Evolutionary conservation across 2,797 vertebrate genomes (phyloP).

Genomic region (Amblyraja radiata): DNA sequence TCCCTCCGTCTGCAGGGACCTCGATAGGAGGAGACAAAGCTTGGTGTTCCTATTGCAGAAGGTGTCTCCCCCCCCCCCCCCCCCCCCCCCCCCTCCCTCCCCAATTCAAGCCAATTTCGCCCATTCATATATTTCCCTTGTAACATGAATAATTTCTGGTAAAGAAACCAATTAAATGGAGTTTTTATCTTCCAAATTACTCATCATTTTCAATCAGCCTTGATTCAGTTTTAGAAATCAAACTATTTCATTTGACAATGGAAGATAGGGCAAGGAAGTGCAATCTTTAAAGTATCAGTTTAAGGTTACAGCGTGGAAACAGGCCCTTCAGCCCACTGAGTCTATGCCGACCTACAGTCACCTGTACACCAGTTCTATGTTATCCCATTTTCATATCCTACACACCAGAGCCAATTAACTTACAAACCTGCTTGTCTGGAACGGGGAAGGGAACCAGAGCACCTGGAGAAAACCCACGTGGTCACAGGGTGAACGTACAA

Average conservation of each 20-base stretch:
- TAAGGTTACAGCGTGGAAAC: not conserved
- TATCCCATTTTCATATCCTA: no score
- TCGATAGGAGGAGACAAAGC: not conserved
- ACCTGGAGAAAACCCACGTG: no score
- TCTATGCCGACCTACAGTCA: no score
- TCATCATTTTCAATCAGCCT: not conserved
- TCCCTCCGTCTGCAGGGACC: not conserved
- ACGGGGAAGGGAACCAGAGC: no score
- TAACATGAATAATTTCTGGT: not conserved
- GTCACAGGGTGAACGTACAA: no score
- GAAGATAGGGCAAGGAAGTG: not conserved
- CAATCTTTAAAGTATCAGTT: not conserved
- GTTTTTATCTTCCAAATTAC: not conserved
- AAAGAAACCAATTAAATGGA: not conserved
- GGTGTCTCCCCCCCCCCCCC: not conserved
- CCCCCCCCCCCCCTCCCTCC: not conserved
- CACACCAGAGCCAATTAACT: no score
- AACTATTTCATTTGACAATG: not conserved
- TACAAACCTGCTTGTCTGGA: no score
- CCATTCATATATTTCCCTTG: not conserved
- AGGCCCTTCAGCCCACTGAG: not conserved
- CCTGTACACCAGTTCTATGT: no score
- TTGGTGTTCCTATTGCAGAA: not conserved
- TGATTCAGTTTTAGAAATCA: not conserved
- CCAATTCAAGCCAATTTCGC: not conserved